Percentiles rank a stretch among this genome's conserved stretches.
phyloP scores from a whole-genome alignment of 2,888 invertebrate genomes.

The Pyrocoelia pectoralis region DNA sequence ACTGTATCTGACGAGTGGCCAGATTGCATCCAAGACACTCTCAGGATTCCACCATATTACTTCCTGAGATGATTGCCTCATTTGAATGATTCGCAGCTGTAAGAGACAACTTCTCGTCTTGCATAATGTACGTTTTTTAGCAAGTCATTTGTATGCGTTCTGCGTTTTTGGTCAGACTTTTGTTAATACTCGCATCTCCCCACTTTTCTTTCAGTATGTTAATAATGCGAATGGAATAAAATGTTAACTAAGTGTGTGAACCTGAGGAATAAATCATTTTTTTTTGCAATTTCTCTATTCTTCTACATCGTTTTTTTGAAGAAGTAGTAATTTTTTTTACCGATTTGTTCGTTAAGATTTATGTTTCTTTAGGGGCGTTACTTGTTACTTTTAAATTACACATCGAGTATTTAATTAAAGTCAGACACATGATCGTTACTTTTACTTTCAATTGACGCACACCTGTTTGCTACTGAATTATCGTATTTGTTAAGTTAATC shows the following conservation, averaged over 20 bases:
- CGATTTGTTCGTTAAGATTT: too few species aligned
- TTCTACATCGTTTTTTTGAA: too few species aligned
- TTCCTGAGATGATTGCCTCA: conserved; percentile 34
- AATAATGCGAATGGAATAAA: conserved; percentile 7
- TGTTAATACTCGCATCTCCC: background rate
- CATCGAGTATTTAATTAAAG: conserved; percentile 13
- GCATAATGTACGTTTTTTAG: conserved; percentile 24
- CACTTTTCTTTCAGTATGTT: conserved; percentile 2
- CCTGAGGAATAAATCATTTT: too few species aligned
- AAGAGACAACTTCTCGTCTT: conserved; percentile 17
- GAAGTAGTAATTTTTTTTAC: too few species aligned
- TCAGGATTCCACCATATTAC: conserved; percentile 30
- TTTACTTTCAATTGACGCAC: conserved; percentile 31
- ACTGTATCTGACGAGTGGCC: conserved; percentile 40
- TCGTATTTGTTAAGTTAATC: conserved; percentile 25
- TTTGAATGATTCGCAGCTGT: conserved; percentile 30
- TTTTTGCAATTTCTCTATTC: too few species aligned
- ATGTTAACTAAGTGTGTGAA: background rate
- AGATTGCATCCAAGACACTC: conserved; percentile 38
- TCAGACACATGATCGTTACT: conserved; percentile 27
- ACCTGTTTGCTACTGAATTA: conserved; percentile 31
- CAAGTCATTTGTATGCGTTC: conserved; percentile 17
- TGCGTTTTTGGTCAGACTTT: conserved; percentile 4
- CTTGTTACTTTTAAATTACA: background rate
- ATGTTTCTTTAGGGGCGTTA: background rate